These are phyloP conservation scores for Pelmatolapia mariae DNA, from an alignment of 2,113 vertebrate species.

Conservation along the genomic window DNA sequence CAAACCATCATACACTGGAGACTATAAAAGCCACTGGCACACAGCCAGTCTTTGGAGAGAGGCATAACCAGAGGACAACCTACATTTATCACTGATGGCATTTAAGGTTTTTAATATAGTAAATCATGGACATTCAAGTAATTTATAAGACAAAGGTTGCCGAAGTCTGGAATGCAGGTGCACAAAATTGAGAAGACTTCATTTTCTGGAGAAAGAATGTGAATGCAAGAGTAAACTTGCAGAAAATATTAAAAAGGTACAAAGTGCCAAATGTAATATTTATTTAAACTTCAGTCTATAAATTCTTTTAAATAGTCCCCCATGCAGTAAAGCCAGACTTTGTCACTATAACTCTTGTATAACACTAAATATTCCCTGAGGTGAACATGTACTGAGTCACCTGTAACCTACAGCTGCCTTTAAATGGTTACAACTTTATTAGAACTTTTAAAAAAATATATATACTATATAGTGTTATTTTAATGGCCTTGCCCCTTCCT, in stretches of 20 bases:
- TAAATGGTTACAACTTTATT: not conserved
- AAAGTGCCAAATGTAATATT: not conserved
- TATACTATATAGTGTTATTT: conserved; percentile 2
- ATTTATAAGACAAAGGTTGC: not conserved
- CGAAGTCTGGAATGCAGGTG: not conserved
- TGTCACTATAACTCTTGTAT: not conserved
- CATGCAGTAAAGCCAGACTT: not conserved
- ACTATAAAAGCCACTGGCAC: conserved; percentile 33
- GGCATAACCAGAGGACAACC: conserved; percentile 18
- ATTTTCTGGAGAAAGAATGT: not conserved
- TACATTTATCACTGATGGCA: conserved; percentile 21
- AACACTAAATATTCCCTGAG: not conserved
- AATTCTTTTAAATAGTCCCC: not conserved
- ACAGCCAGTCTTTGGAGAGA: conserved; percentile 11
- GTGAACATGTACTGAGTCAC: not conserved
- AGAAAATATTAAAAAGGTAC: not conserved
- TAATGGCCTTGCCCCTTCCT: not conserved
- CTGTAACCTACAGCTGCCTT: not conserved
- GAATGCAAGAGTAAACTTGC: not conserved
- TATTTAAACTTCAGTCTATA: not conserved
- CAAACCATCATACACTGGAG: conserved; percentile 30
- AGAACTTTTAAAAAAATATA: not conserved
- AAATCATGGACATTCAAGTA: conserved; percentile 16
- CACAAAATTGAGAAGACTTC: not conserved
- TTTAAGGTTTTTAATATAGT: conserved; percentile 27